These are phyloP conservation scores for Danaus chrysippus DNA, from an alignment of 2,888 invertebrate species.

Conservation along the genomic window DNA sequence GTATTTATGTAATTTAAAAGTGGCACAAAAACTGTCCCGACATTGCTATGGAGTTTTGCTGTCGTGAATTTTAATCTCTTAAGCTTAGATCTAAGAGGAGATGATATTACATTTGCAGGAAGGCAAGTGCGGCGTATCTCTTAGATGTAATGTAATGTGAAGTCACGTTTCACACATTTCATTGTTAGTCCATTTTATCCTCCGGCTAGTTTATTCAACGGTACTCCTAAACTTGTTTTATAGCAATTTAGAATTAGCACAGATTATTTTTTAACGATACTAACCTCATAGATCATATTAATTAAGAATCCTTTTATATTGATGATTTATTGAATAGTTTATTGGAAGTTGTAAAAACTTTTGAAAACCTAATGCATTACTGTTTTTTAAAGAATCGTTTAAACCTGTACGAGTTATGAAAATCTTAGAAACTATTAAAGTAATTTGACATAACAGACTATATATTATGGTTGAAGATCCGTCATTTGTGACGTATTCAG, in stretches of 20 bases:
- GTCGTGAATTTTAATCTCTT: conserved; percentile 26
- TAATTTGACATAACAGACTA: background rate
- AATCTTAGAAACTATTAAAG: background rate
- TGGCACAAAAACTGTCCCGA: conserved; percentile 11
- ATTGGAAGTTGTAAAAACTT: too few species aligned
- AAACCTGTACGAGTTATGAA: too few species aligned
- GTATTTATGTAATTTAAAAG: conserved; percentile 15
- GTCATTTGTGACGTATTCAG: conserved; percentile 14
- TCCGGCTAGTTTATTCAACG: conserved; percentile 24
- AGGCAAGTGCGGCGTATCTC: conserved; percentile 20
- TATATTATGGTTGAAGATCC: background rate
- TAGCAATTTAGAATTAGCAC: conserved; percentile 10
- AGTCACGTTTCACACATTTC: conserved; percentile 28
- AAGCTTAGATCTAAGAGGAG: conserved; percentile 19
- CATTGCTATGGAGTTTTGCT: conserved; percentile 16
- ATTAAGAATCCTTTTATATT: too few species aligned
- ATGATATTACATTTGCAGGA: conserved; percentile 23
- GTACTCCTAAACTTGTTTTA: conserved; percentile 23
- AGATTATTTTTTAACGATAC: conserved; percentile 8
- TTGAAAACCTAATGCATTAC: too few species aligned
- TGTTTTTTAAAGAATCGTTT: too few species aligned
- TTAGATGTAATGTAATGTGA: conserved; percentile 17
- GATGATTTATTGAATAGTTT: too few species aligned
- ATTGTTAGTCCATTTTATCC: conserved; percentile 27
- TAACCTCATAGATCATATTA: too few species aligned